Evolutionary conservation across 2,113 vertebrate genomes (phyloP).

Genomic region (Onychostoma macrolepis): DNA sequence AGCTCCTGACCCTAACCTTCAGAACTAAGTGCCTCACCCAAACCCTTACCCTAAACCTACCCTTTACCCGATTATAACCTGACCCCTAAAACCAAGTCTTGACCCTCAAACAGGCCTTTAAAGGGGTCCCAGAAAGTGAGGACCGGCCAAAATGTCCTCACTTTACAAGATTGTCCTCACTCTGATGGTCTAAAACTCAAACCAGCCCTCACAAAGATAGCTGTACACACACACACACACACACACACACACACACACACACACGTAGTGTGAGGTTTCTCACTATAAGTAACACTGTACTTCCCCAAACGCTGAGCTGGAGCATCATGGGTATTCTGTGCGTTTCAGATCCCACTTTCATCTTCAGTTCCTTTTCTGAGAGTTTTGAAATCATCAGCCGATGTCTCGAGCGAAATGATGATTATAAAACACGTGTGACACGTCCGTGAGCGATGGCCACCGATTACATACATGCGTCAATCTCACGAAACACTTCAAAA

Average conservation of each 20-base stretch:
- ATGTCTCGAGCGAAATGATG: background rate
- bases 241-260: background rate
- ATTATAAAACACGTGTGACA: background rate
- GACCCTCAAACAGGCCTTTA: no score
- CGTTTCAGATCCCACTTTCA: background rate
- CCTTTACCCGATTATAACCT: no score
- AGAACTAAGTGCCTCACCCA: no score
- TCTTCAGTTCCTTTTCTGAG: background rate
- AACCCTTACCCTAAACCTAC: no score
- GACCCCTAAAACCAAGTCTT: no score
- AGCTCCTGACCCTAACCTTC: no score
- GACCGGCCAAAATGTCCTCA: no score
- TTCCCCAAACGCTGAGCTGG: background rate
- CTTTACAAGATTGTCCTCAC: no score
- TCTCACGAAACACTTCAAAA: background rate
- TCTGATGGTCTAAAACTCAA: no score
- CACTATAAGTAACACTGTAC: background rate
- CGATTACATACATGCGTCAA: background rate
- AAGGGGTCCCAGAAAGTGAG: no score
- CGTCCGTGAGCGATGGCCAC: background rate
- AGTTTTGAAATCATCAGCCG: background rate
- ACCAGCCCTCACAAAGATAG: no score
- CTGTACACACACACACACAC: background rate
- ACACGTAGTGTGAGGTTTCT: background rate
- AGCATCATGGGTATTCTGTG: background rate